Base-by-base conservation (phyloP, 2,888 invertebrate species). In the Agrotis segetum region DNA sequence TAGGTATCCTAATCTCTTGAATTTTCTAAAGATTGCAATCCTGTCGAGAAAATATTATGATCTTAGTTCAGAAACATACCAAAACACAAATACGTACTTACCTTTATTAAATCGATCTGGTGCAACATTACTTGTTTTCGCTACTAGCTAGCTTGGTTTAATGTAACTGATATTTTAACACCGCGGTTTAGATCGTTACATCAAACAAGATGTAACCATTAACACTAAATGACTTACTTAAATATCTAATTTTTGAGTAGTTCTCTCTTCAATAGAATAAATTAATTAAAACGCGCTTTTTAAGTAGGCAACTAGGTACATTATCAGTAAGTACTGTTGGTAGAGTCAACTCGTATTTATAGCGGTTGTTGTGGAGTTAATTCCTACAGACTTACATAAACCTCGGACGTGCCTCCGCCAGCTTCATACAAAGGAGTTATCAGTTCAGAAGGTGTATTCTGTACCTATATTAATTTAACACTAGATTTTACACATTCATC, bases 311-410 rank as follows among this genome's bases (percentile, higher is more conserved):
- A 9, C 40, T 16, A 34, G 46, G n/a, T 63, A 71, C n/a, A 47
- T 40, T 3, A 16, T 56, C 44, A 29, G 2, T 19, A 29, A 29
- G 2, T 19, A 29, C 46, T 47, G 19, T 17, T 3, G 7, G 3
- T n/a, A 74, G 50, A 44, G 55, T 21, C 59, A 44, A 24, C 47
- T 50, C 19, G 52, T 65, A 50, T 53, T 67, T 77, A 71, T 67
- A 77, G 72, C 60, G 63, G 49, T 66, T 58, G 68, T 46, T 71
- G 67, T 55, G 60, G 67, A 70, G 66, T 67, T 83, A 66, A 83
- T 71, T 72, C 71, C 56, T 71, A 64, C 64, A 71, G 67, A 62
- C 73, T 53, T 40, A 82, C 86, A 79, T 85, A 79, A 85, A 81
- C 56, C 56, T 46, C 29, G 75, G 71, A 85, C 86, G 85, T 85